These are phyloP conservation scores for Eupithecia vulgata DNA, from an alignment of 2,888 invertebrate species.

Conservation along the genomic window DNA sequence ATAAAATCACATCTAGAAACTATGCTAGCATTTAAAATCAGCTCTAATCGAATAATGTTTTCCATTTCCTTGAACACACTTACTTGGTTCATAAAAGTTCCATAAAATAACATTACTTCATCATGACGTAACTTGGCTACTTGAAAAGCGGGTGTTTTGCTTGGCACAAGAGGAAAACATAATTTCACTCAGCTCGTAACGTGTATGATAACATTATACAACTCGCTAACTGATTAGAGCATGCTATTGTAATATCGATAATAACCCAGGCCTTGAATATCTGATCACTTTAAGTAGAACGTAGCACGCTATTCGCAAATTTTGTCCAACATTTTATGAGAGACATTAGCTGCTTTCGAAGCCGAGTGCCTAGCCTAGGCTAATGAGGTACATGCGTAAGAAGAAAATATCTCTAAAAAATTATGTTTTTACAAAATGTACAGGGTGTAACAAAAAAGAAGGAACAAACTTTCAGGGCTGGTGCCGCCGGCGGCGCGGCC, in stretches of 20 bases:
- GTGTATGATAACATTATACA: slow-evolving; percentile 36
- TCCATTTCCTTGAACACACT: background rate
- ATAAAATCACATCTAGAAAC: background rate
- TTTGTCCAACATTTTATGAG: slow-evolving; percentile 23
- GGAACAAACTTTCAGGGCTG: too few relatives aligned
- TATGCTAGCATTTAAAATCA: background rate
- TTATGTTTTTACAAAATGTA: background rate
- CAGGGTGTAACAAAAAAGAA: too few relatives aligned
- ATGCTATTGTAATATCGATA: slow-evolving; percentile 36
- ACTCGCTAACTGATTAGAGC: slow-evolving; percentile 35
- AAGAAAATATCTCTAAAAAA: background rate
- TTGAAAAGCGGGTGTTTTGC: slow-evolving; percentile 28
- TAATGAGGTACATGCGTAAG: background rate
- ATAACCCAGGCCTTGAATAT: slow-evolving; percentile 35
- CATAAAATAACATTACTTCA: slow-evolving; percentile 26
- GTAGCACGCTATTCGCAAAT: slow-evolving; percentile 43
- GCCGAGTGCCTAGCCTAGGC: background rate
- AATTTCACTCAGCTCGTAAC: slow-evolving; percentile 32
- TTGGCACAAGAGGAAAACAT: slow-evolving; percentile 26
- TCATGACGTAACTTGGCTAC: slow-evolving; percentile 18
- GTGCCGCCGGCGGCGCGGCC: too few relatives aligned
- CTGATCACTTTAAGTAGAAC: slow-evolving; percentile 42
- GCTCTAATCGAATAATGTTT: background rate
- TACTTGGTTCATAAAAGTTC: slow-evolving; percentile 20
- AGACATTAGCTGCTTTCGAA: background rate